Evolutionary conservation across 2,113 vertebrate genomes (phyloP), one percentile per base, ranked within the genome.

Genomic region (Chionis minor): DNA sequence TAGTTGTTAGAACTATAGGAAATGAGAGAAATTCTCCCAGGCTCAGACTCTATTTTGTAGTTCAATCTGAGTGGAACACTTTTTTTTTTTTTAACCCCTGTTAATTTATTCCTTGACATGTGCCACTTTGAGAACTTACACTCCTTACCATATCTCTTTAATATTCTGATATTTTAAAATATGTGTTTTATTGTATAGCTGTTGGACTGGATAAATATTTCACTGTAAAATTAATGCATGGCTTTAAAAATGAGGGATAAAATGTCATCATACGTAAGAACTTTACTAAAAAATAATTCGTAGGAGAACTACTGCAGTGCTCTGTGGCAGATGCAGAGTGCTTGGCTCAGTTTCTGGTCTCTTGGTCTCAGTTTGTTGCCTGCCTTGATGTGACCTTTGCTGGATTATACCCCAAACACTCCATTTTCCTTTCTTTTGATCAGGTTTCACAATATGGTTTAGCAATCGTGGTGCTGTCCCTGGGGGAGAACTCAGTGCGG

Each of bases 31-130:
- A 22, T 75, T 85, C 54, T 82, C n/a, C 73, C 28, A 45, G 70
- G 45, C 66, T 94, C 74, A 49, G 67, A 38, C 84, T 91, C 87
- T 54, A 65, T 84, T 85, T 86, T 58, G 40, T 78, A 66, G 73
- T 77, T 91, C 66, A 87, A 13, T 20, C 14, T 3, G 1, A 40
- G 47, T 7, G 71, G 38, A 88, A 78, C 9, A 26, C 59, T 28
- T n/a, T 8, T 35, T 11, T 35, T 35, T 67, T 42, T 55, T 18
- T n/a, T 38, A 38, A 75, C 8, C 8, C 10, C 26, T 54, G 83
- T 67, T 87, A 89, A 95, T 86, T 89, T 97, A 92, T 97, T 95
- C 38, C 35, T 66, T 87, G 87, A 84, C 26, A 35, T 0, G 2
- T 81, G 21, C 81, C 51, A 59, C 81, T 95, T 74, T 4, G 63